A percentile compares a stretch with the other conserved stretches of the same genome.
Conservation (phyloP, 2,113 vertebrate genomes). For the Sphyrna mokarran region DNA sequence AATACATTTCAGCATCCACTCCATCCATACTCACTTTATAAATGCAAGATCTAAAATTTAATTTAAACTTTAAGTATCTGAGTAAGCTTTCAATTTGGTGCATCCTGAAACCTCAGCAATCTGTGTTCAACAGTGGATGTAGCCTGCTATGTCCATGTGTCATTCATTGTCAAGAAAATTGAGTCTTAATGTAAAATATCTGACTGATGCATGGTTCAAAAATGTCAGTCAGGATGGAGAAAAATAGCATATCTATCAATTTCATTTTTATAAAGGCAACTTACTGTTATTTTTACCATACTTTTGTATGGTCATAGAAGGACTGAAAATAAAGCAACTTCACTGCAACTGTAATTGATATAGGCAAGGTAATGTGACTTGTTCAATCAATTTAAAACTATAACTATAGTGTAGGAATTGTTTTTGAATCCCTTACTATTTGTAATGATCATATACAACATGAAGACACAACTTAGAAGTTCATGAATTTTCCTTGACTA, state of each 20-base stretch:
- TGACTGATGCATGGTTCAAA: background rate
- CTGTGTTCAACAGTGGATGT: background rate
- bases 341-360: background rate
- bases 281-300: background rate
- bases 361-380: background rate
- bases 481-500: background rate
- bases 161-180: background rate
- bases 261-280: background rate
- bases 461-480: background rate
- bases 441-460: background rate
- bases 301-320: background rate
- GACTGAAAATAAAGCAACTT: background rate
- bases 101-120: background rate
- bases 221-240: background rate
- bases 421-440: background rate
- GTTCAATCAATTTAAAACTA: background rate
- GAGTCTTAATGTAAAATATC: background rate
- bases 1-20: background rate
- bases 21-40: background rate
- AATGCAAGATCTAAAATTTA: background rate
- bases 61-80: background rate
- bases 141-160: background rate
- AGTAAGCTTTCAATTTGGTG: background rate
- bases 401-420: background rate
- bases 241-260: background rate